Evolutionary conservation across 2,797 vertebrate genomes (phyloP).

Genomic region (Otolemur crassicaudatus): DNA sequence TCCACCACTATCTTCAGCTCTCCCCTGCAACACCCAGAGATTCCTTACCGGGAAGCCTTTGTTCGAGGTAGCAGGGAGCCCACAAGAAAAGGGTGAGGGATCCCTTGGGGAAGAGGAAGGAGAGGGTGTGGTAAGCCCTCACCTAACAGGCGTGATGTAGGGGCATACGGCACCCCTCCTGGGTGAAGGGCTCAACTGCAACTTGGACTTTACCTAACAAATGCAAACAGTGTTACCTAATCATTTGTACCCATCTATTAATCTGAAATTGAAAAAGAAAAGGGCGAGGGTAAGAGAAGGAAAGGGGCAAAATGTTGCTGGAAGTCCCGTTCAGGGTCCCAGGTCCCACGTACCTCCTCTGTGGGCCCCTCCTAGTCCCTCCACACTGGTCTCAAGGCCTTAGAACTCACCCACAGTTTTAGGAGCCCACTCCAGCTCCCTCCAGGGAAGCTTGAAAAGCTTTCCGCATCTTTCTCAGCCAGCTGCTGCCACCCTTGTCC

Average conservation of each 20-base stretch:
- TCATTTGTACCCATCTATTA: too few species aligned
- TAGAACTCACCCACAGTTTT: background rate
- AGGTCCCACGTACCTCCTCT: rapidly evolving
- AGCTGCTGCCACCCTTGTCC: rapidly evolving
- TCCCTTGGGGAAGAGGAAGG: background rate
- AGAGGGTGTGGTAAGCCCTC: too few species aligned
- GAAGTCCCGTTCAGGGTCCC: background rate
- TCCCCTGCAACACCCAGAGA: background rate
- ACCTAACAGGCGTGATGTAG: too few species aligned
- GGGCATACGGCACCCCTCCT: too few species aligned
- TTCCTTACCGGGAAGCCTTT: background rate
- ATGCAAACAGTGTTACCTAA: too few species aligned
- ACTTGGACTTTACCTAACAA: too few species aligned
- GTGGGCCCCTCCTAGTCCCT: background rate
- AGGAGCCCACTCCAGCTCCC: background rate
- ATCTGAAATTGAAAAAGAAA: background rate
- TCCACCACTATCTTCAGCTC: background rate
- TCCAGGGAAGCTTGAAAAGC: background rate
- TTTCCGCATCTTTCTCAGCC: background rate
- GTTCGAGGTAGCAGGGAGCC: background rate
- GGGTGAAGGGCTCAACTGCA: too few species aligned
- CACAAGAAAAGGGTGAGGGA: background rate
- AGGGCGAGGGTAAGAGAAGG: rapidly evolving
- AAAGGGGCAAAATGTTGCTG: background rate
- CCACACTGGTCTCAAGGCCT: background rate